A percentile compares a stretch with the other conserved stretches of the same genome.
phyloP scores from a whole-genome alignment of 2,888 invertebrate species.

The Andrena flavipes region DNA sequence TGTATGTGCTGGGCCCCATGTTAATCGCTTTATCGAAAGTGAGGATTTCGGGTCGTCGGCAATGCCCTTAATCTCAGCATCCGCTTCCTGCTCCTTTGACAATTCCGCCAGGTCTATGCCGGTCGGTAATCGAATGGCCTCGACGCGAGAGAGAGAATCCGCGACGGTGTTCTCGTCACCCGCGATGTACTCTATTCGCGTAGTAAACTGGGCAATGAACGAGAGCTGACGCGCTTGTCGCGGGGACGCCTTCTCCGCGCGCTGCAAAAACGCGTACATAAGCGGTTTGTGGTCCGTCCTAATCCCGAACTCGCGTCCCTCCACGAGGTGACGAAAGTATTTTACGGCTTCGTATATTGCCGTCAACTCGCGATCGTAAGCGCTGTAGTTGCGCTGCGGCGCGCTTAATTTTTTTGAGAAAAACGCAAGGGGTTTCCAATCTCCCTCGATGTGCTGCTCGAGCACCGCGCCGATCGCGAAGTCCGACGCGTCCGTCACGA shows the following conservation, averaged over 20 bases:
- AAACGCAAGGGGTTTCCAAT: neutral
- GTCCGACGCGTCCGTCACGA: neutral
- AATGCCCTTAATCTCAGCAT: no score
- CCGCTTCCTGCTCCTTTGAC: no score
- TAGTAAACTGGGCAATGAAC: neutral
- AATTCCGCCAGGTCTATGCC: neutral
- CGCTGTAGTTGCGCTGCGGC: neutral
- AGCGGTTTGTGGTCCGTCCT: neutral
- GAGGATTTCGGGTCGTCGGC: neutral
- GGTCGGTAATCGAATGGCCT: neutral
- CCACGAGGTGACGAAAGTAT: neutral
- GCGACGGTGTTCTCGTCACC: neutral
- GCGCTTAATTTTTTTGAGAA: neutral
- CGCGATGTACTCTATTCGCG: neutral
- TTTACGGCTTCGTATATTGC: neutral
- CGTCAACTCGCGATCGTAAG: neutral
- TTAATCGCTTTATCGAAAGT: neutral
- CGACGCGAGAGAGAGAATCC: neutral
- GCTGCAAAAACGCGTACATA: neutral
- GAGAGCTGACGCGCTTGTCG: neutral
- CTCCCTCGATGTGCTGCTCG: neutral
- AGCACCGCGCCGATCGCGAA: neutral
- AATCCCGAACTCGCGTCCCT: neutral
- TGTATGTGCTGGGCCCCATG: neutral
- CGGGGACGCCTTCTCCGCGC: neutral